Base-by-base conservation (phyloP, 2,888 invertebrate species). In the Cephus sareptanus region DNA sequence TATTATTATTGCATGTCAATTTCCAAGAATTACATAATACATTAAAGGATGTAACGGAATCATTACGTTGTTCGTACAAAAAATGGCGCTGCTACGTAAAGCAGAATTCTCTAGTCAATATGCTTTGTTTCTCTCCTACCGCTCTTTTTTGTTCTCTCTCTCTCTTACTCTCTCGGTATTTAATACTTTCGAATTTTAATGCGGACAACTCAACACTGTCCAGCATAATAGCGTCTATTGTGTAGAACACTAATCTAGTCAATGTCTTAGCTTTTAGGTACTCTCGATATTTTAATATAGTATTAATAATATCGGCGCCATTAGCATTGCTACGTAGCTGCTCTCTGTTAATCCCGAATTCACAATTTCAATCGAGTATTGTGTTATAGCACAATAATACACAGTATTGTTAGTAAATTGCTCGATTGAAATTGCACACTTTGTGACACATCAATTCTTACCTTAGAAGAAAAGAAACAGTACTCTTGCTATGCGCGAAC, bases 311-410 rank as follows among this genome's bases (percentile, higher is more conserved):
- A 69, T 68, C 73, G 73, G 34, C 40, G 75, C 37, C 71, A 73
- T 56, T 76, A 73, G 37, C 75, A 73, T 78, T 73, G 78, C 76
- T 78, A 73, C 34, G 11, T 76, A 78, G 73, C 73, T 77, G 69
- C 40, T 78, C 30, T 76, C 23, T 56, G 40, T 56, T 56, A 56
- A 56, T 56, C 23, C 23, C 1, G 9, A 56, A 23, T 2, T 56
- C 23, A 6, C 40, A 23, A 56, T 56, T 56, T 56, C 40, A 56
- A 56, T 56, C 6, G 40, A 56, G 40, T 56, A 6, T 56, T 56
- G 15, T 56, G 40, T 4, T 15, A 15, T 23, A 23, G 15, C 23
- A 56, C 23, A 56, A 56, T 56, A 56, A 56, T 56, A 23, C 2
- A 15, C 23, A 23, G 23, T 23, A 56, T 56, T 56, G 40, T 56